Conservation (phyloP, 2,888 invertebrate genomes). For the Platypus cylindrus region DNA sequence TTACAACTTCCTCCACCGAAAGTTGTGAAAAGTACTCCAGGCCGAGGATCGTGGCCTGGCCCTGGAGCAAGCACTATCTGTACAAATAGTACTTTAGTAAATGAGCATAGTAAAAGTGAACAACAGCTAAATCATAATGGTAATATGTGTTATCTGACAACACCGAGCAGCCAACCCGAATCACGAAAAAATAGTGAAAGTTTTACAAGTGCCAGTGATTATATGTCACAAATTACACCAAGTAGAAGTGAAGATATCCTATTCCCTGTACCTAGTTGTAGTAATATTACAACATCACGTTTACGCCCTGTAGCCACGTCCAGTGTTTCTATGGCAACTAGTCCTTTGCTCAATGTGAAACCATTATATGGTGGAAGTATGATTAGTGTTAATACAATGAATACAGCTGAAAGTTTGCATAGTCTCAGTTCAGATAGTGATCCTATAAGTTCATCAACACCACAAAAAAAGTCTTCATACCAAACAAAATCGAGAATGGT, state of each 20-base stretch:
- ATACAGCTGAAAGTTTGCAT: conserved; percentile 45
- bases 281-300: conserved; percentile 20
- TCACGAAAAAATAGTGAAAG: conserved; percentile 32
- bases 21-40: conserved; percentile 61
- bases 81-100: conserved; percentile 30
- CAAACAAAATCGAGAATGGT: conserved; percentile 45
- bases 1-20: conserved; percentile 59
- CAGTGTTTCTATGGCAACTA: conserved; percentile 54
- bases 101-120: conserved; percentile 73
- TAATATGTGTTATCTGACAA: conserved; percentile 43
- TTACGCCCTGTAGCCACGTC: conserved; percentile 38
- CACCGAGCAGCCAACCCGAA: conserved; percentile 35
- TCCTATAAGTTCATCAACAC: conserved; percentile 41
- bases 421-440: conserved; percentile 56
- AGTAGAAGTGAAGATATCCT: conserved; percentile 72
- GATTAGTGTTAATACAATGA: conserved; percentile 48
- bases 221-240: conserved; percentile 45
- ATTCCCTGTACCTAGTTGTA: conserved; percentile 27
- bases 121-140: conserved; percentile 52
- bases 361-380: conserved; percentile 50
- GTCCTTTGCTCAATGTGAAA: conserved; percentile 52
- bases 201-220: conserved; percentile 30
- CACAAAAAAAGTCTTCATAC: conserved; percentile 31
- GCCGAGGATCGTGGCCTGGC: conserved; percentile 78
- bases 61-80: conserved; percentile 49